Evolutionary conservation across 2,113 vertebrate species (phyloP).

Genomic region (Clarias batrachus): DNA sequence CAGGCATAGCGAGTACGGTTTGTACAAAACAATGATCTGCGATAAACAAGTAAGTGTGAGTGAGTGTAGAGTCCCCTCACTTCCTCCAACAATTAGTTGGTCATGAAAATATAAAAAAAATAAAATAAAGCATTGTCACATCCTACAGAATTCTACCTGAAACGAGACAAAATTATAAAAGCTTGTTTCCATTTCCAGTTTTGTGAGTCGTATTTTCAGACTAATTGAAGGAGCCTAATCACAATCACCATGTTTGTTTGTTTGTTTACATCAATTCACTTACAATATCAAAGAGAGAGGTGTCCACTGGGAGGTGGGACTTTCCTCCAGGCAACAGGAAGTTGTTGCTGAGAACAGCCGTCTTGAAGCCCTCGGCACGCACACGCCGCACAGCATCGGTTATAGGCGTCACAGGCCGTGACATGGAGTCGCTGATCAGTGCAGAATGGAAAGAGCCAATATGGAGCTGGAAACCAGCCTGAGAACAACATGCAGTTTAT

Average conservation of each 20-base stretch:
- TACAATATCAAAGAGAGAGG: constrained; percentile 78
- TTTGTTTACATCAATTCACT: constrained; percentile 41
- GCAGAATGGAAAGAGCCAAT: constrained; percentile 70
- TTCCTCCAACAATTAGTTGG: too few species aligned
- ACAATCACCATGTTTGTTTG: background rate
- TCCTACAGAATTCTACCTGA: background rate
- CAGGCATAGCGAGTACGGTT: too few species aligned
- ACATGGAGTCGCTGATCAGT: constrained; percentile 65
- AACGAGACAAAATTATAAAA: background rate
- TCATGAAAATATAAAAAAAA: too few species aligned
- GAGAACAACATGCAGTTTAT: constrained; percentile 16
- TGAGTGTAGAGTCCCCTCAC: too few species aligned
- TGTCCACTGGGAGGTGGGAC: constrained; percentile 68
- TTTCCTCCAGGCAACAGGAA: constrained; percentile 63
- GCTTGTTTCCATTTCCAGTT: background rate
- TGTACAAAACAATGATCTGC: too few species aligned
- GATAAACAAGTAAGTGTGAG: too few species aligned
- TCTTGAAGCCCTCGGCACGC: constrained; percentile 72
- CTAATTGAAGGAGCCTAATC: background rate
- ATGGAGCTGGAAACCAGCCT: constrained; percentile 69
- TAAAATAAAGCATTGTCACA: background rate
- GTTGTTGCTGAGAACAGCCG: constrained; percentile 75
- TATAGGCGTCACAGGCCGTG: constrained; percentile 72
- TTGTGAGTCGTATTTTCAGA: background rate
- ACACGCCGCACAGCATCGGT: constrained; percentile 73